Evolutionary conservation across 2,888 invertebrate genomes (phyloP), one percentile per base, ranked within the genome.

Genomic region (Taphrorychus bicolor): DNA sequence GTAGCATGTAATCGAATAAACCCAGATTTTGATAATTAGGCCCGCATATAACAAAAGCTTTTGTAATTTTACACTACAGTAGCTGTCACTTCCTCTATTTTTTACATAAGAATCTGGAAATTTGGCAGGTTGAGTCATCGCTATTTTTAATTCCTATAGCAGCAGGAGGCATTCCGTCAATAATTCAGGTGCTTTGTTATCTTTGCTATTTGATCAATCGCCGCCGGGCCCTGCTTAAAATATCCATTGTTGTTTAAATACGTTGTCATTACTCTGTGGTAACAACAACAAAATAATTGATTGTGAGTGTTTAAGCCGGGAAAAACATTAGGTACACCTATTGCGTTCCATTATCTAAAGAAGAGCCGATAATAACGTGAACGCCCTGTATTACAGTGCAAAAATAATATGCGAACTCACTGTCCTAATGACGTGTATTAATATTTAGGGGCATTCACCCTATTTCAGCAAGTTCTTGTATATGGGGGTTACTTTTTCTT

Each of bases 371-470:
- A 45, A 51, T 11, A 18, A 18, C 21, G 21, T 22, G 54, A 54
- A 54, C 24, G 24, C 32, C 22, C 51, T 52, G 23, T 51, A 57
- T 59, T 42, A 23, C 45, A 18, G 17, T 32, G 51, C 52, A 59
- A 54, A 53, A 40, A 24, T 22, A 58, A 5, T 65, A 56, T 59
- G 65, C 65, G 2, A 40, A 54, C 59, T 66, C 66, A 66, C 59
- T n/a, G n/a, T 32, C 24, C 49, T 59, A 59, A 40, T 5, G 32
- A 19, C 16, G 51, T 41, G 59, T 56, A 68, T 69, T 63, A 69
- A 64, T 64, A 59, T 64, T 60, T 45, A 45, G 60, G 69, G 69
- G 45, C 64, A 60, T 69, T 69, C 64, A 69, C 69, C 69, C 60
- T 40, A 68, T 40, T 42, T 60, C 54, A 48, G 45, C 60, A 60